Evolutionary conservation across 1,140 invertebrate genomes (phyloP).

Genomic region (Hylyphantes graminicola): DNA sequence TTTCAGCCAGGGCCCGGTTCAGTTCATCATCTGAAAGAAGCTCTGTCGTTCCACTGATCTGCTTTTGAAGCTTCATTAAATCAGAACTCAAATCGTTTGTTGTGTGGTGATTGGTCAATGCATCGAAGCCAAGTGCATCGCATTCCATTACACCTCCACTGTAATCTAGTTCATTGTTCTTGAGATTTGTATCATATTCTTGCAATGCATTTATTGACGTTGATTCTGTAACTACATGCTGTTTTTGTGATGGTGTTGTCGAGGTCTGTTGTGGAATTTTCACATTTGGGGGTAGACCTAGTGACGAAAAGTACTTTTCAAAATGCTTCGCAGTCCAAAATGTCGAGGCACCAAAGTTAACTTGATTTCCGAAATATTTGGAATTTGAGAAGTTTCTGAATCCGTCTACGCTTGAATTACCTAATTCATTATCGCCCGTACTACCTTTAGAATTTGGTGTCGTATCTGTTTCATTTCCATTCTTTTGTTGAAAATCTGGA

Average conservation of each 20-base stretch:
- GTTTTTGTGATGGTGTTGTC: no score
- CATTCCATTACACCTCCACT: no score
- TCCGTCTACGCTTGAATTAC: neutral
- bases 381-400: neutral
- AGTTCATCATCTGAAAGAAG: neutral
- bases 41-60: neutral
- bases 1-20: no score
- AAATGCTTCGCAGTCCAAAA: conserved; percentile 7
- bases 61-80: neutral
- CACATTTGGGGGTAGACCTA: neutral
- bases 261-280: neutral
- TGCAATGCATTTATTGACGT: no score
- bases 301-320: conserved; percentile 17
- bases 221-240: no score
- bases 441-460: neutral
- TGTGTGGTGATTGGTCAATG: neutral
- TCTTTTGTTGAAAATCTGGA: neutral
- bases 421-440: no score
- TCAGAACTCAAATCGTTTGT: neutral
- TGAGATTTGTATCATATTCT: no score
- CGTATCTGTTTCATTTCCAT: neutral
- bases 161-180: no score
- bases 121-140: neutral
- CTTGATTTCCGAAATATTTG: neutral
- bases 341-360: neutral